Base-by-base conservation (phyloP, 1,140 invertebrate genomes). In the Colletes latitarsis region DNA sequence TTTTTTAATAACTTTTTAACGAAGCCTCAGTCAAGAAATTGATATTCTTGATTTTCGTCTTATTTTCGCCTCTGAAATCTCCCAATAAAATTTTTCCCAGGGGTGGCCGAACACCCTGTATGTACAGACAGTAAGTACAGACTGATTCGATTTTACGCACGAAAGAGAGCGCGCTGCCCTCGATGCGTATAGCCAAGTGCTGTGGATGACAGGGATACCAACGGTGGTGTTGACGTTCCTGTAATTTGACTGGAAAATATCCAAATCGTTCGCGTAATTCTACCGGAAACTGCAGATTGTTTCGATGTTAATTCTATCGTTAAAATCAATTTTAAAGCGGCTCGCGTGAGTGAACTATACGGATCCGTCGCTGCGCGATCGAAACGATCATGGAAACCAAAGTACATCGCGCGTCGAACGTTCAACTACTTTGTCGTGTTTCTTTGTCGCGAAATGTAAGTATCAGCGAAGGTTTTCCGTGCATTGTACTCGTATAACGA, bases 191-290 rank as follows among this genome's bases (percentile, higher is more conserved):
- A 74, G 62, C 55, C 74, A 73, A 41, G 49, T 71, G 19, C 82
- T 87, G 85, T 81, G 84, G 73, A 87, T 87, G 85, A 87, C 85
- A 87, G 85, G 81, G 73, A 86, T 81, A 78, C 77, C 84, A 69
- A 43, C 60, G 67, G 69, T 85, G 85, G 74, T 86, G 85, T 86
- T 87, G 85, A 87, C 85, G 84, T 87, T 74, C 85, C 85, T 83
- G 85, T 87, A 86, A 87, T 86, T 87, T 77, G 84, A 49, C 77
- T 78, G 84, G 84, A 82, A 87, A 87, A 86, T 86, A 81, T 86
- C 73, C 81, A 82, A 87, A 87, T 71, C 64, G 70, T 71, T 83
- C 66, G 64, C 73, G 79, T 82, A 85, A 84, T 73, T 73, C 78
- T 39, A 81, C 73, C 73, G 76, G 74, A 85, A 77, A 85, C 75